phyloP scores from a whole-genome alignment of 2,113 vertebrate genomes.

The Leptobrachium ailaonicum region DNA sequence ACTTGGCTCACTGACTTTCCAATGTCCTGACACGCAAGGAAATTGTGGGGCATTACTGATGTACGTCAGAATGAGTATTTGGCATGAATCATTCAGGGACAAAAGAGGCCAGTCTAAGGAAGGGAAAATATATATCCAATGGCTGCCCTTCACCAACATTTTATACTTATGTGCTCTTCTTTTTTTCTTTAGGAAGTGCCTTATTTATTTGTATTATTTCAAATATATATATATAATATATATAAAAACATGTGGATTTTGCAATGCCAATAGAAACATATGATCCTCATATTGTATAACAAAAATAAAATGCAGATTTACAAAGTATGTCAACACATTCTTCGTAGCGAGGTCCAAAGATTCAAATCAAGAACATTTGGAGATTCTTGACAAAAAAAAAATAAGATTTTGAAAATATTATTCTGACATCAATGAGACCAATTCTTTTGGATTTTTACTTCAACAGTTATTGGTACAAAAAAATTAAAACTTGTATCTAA shows the following conservation, averaged over 20 bases:
- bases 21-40: constrained; percentile 36
- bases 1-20: constrained; percentile 33
- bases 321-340: constrained; percentile 32
- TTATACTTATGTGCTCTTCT: no score
- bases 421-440: not conserved
- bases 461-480: not conserved
- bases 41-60: constrained; percentile 17
- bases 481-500: not conserved
- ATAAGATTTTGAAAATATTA: not conserved
- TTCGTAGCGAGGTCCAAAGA: not conserved
- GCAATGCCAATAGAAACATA: constrained; percentile 35
- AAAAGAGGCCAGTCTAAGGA: not conserved
- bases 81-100: not conserved
- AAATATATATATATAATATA: not conserved
- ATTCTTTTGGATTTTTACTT: not conserved
- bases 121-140: no score
- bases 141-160: no score
- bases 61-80: constrained; percentile 23
- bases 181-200: no score
- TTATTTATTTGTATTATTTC: not conserved
- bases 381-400: not conserved
- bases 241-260: not conserved
- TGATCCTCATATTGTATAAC: constrained; percentile 34
- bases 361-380: constrained; percentile 25
- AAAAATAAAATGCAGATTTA: constrained; percentile 41